Percentiles rank a stretch among this genome's conserved stretches.
Evolutionary conservation across 2,888 invertebrate species (phyloP).

Genomic region (Lasioglossum zephyrum): DNA sequence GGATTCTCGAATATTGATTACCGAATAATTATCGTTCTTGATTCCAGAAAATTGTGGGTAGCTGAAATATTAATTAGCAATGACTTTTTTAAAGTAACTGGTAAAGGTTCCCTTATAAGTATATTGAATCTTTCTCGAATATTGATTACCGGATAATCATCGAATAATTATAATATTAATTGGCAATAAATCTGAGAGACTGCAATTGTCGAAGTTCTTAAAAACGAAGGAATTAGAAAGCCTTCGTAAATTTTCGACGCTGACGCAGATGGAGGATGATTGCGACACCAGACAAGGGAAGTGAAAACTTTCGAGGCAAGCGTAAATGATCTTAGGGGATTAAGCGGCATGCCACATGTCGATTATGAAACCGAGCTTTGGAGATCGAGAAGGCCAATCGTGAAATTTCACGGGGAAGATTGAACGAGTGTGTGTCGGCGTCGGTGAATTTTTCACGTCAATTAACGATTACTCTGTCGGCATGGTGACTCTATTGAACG

Average conservation of each 20-base stretch:
- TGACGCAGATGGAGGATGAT: background rate
- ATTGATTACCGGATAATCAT: too few relatives aligned
- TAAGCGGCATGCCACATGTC: slow-evolving; percentile 41
- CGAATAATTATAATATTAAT: too few relatives aligned
- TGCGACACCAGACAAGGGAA: background rate
- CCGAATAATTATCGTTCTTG: too few relatives aligned
- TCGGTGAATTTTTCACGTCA: slow-evolving; percentile 52
- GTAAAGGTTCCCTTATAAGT: too few relatives aligned
- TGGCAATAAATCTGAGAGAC: background rate
- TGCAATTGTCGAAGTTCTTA: too few relatives aligned
- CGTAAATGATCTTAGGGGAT: slow-evolving; percentile 53
- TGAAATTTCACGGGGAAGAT: slow-evolving; percentile 6
- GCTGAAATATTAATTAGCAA: too few relatives aligned
- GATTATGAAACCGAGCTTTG: slow-evolving; percentile 42
- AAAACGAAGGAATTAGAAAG: too few relatives aligned
- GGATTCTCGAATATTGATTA: too few relatives aligned
- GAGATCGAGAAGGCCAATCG: slow-evolving; percentile 1
- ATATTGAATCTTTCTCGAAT: too few relatives aligned
- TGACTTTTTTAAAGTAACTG: too few relatives aligned
- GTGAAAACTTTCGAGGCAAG: slow-evolving; percentile 39
- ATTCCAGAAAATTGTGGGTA: too few relatives aligned
- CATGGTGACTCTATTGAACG: slow-evolving; percentile 63
- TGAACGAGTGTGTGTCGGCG: background rate
- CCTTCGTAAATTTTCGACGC: background rate
- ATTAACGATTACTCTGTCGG: slow-evolving; percentile 51